Conservation (phyloP, 1,140 invertebrate species). For the Orchestia grillus region DNA sequence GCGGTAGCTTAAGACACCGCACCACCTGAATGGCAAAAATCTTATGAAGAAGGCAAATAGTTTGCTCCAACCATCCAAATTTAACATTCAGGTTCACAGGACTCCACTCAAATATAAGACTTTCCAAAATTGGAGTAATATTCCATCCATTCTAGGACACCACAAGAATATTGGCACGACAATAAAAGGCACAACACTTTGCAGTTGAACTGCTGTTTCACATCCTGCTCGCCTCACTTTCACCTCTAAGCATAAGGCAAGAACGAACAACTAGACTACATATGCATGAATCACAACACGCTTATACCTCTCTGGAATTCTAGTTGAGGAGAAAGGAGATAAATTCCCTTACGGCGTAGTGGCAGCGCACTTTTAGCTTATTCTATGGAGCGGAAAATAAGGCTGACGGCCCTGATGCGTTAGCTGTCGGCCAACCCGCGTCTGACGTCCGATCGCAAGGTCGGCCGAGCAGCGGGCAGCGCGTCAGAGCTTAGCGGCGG, state of each 20-base stretch:
- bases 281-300: slow-evolving; percentile 27
- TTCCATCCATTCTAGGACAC: not conserved
- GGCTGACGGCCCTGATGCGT: not conserved
- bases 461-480: too few relatives aligned
- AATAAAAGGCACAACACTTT: not conserved
- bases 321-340: not conserved
- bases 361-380: not conserved
- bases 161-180: slow-evolving; percentile 42
- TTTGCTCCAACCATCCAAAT: not conserved
- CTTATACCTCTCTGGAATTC: not conserved
- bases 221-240: not conserved
- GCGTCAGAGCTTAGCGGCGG: not conserved
- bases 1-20: not conserved
- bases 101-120: not conserved
- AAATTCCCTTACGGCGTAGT: not conserved
- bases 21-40: not conserved
- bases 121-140: not conserved
- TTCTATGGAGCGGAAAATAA: not conserved
- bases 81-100: not conserved
- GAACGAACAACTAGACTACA: not conserved
- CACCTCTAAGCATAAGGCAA: not conserved
- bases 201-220: slow-evolving; percentile 11
- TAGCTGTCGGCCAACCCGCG: not conserved
- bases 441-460: not conserved
- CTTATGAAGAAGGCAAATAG: not conserved